Percentiles rank a stretch among this genome's conserved stretches.
Conservation (phyloP, 2,797 vertebrate genomes). For the Rhinatrema bivittatum region DNA sequence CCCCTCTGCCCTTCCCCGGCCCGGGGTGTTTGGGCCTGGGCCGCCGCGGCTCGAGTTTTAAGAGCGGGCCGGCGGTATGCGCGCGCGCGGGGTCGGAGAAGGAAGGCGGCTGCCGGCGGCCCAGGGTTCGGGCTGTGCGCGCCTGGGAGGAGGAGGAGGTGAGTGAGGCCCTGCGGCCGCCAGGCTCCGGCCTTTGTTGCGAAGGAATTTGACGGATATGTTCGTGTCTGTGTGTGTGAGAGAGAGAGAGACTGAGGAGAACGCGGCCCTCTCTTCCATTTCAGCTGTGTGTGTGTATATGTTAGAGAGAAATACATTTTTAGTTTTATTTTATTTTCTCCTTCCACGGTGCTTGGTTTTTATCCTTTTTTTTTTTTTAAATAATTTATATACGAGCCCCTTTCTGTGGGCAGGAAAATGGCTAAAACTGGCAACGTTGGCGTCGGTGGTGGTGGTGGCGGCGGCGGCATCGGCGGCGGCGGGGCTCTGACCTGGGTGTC, state of each 20-base stretch:
- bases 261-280: too few relatives aligned
- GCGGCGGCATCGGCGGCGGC: slow-evolving; percentile 62
- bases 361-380: neutral
- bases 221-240: neutral
- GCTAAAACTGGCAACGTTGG: slow-evolving; percentile 53
- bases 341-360: neutral
- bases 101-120: neutral
- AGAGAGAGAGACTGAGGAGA: slow-evolving; percentile 7
- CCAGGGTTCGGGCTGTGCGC: slow-evolving; percentile 10
- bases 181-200: too few relatives aligned
- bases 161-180: neutral
- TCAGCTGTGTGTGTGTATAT: too few relatives aligned
- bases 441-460: slow-evolving; percentile 68
- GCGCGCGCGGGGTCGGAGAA: slow-evolving; percentile 7
- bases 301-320: too few relatives aligned
- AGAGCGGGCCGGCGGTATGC: slow-evolving; percentile 17
- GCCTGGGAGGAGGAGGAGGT: too few relatives aligned
- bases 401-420: slow-evolving; percentile 48
- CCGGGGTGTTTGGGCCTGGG: too few relatives aligned
- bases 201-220: neutral
- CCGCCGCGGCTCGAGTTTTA: slow-evolving; percentile 18
- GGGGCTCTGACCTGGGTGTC: slow-evolving; percentile 80
- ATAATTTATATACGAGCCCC: slow-evolving; percentile 6
- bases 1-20: neutral
- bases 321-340: neutral